These are phyloP conservation scores for Phrynosoma platyrhinos DNA, from an alignment of 2,113 vertebrate genomes.

Conservation along the genomic window DNA sequence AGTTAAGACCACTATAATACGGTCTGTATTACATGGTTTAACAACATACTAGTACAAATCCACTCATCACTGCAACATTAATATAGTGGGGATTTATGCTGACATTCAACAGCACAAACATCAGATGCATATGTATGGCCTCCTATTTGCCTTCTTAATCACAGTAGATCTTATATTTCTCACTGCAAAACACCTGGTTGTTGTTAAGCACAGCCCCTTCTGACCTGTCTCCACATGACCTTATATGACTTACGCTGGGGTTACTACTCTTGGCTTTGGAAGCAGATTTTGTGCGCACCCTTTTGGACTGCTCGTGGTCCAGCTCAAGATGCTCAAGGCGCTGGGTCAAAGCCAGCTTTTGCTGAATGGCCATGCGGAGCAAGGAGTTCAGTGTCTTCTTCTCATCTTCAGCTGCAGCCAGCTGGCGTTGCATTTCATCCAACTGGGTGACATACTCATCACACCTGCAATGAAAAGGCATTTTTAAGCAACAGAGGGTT, in stretches of 20 bases:
- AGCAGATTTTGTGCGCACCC: slow-evolving; percentile 84
- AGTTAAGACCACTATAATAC: slow-evolving; percentile 77
- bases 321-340: slow-evolving; percentile 94
- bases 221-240: slow-evolving; percentile 84
- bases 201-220: slow-evolving; percentile 85
- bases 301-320: slow-evolving; percentile 92
- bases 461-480: slow-evolving; percentile 80
- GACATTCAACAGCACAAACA: slow-evolving; percentile 66
- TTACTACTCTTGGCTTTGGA: slow-evolving; percentile 86
- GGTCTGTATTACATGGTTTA: slow-evolving; percentile 76
- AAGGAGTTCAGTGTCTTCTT: slow-evolving; percentile 98
- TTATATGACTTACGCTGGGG: slow-evolving; percentile 89
- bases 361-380: slow-evolving; percentile 98
- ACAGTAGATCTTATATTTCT: slow-evolving; percentile 98
- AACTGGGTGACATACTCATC: slow-evolving; percentile 97
- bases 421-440: slow-evolving; percentile 97
- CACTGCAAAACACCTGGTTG: slow-evolving; percentile 91
- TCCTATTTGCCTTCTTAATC: slow-evolving; percentile 78
- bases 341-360: slow-evolving; percentile 97
- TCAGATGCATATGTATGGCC: slow-evolving; percentile 53
- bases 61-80: slow-evolving; percentile 77
- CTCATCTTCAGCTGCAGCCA: slow-evolving; percentile 95
- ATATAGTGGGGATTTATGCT: slow-evolving; percentile 83
- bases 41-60: slow-evolving; percentile 80
- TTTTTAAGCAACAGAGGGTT: slow-evolving; percentile 28